Base-by-base conservation (phyloP, 1,140 invertebrate species). In the Drosophila grimshawi region DNA sequence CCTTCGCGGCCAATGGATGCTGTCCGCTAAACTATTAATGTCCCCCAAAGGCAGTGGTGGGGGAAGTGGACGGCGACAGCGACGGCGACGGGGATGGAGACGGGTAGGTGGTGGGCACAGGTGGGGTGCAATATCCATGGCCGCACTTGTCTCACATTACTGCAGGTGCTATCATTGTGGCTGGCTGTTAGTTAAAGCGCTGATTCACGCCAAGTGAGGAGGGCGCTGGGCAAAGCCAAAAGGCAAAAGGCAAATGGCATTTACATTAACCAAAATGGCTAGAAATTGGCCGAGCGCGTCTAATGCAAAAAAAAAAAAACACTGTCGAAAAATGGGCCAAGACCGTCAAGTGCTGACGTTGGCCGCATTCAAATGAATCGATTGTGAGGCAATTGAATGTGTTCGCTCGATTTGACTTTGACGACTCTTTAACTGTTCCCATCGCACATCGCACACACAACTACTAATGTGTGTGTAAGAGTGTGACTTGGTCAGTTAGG, bases 311-410 rank as follows among this genome's bases (percentile, higher is more conserved):
- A 57, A 57, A 57, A 48, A 48, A 33, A 51, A 45, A 4, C 5
- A 41, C 11, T 33, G 39, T 33, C n/a, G 29, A 78, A 46, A 80
- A 80, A 88, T 68, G 48, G 83, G 83, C 79, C 83, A 88, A 88
- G 83, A 88, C 43, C 73, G 61, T n/a, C 53, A 51, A 35, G 35
- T 63, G 39, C 32, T 52, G 67, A 68, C 59, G 73, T 48, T 60
- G 64, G 19, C 43, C 60, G 78, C 67, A 86, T 86, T 86, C 68
- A 81, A 86, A 86, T 86, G 52, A 80, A 67, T 43, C 69, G 57
- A 71, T 77, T 53, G 61, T 62, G 29, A 43, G 52, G 72, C 45
- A 63, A 70, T 75, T 64, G 72, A 75, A 70, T 63, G 60, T 55
- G 59, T 57, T 71, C 68, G 60, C 45, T 73, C 57, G 39, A 56